These are phyloP conservation scores for Drosophila percnosoma DNA, from an alignment of 2,888 invertebrate species.

Conservation along the genomic window DNA sequence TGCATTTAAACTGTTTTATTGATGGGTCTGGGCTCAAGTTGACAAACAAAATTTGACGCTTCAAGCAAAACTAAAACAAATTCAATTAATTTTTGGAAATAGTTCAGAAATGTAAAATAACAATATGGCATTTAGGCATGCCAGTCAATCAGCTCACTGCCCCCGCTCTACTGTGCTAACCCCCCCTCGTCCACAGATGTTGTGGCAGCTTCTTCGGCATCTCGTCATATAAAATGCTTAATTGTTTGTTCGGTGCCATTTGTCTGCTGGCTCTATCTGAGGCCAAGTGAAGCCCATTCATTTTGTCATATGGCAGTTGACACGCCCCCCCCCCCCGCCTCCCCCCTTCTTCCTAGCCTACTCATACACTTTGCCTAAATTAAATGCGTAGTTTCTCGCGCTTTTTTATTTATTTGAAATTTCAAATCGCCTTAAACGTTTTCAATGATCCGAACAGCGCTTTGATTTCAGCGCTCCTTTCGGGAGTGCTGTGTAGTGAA, in stretches of 20 bases:
- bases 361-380: slow-evolving; percentile 57
- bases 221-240: slow-evolving; percentile 60
- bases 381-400: slow-evolving; percentile 72
- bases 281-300: slow-evolving; percentile 56
- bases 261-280: slow-evolving; percentile 53
- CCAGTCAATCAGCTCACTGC: slow-evolving; percentile 18
- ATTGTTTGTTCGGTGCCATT: slow-evolving; percentile 77
- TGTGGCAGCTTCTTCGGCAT: slow-evolving; percentile 33
- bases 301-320: slow-evolving; percentile 50
- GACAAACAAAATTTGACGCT: slow-evolving; percentile 62
- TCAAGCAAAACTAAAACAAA: slow-evolving; percentile 60
- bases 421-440: slow-evolving; percentile 68
- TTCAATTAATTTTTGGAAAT: slow-evolving; percentile 70
- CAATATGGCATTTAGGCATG: slow-evolving; percentile 20
- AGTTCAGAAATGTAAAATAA: slow-evolving; percentile 54
- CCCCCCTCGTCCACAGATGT: neutral
- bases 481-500: neutral
- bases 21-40: slow-evolving; percentile 56
- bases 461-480: slow-evolving; percentile 63
- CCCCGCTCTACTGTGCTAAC: neutral
- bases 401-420: slow-evolving; percentile 67
- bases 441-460: slow-evolving; percentile 70
- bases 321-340: slow-evolving; percentile 20
- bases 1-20: slow-evolving; percentile 62
- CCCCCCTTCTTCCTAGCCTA: slow-evolving; percentile 7